Evolutionary conservation across 2,888 invertebrate genomes (phyloP).

Genomic region (Clanis bilineata): DNA sequence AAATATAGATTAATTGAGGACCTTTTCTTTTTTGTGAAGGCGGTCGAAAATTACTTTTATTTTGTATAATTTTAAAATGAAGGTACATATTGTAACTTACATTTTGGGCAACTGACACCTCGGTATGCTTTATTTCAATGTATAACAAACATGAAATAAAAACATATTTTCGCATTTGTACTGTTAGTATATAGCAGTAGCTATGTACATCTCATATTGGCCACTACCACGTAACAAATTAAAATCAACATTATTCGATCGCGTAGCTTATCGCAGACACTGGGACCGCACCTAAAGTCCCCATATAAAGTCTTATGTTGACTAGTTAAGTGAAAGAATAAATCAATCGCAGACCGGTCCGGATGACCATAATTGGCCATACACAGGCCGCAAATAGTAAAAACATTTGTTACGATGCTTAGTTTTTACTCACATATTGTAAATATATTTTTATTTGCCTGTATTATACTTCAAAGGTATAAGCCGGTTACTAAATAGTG

Average conservation of each 20-base stretch:
- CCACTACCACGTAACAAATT: too few species aligned
- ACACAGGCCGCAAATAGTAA: conserved; percentile 13
- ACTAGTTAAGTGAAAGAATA: conserved; percentile 18
- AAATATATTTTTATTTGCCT: conserved; percentile 1
- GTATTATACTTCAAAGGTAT: not conserved
- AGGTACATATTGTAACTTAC: too few species aligned
- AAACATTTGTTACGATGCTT: conserved; percentile 13
- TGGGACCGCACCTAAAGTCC: conserved; percentile 9
- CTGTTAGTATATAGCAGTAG: too few species aligned
- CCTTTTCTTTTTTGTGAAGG: too few species aligned
- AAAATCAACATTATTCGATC: not conserved
- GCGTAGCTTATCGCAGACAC: not conserved
- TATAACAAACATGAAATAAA: too few species aligned
- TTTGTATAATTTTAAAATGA: too few species aligned
- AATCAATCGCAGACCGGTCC: conserved; percentile 23
- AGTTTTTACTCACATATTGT: conserved; percentile 14
- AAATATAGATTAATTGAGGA: too few species aligned
- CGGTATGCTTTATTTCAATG: too few species aligned
- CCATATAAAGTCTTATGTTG: conserved; percentile 17
- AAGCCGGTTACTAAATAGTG: not conserved
- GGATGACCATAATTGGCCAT: conserved; percentile 19
- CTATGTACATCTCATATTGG: too few species aligned
- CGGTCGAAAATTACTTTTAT: too few species aligned
- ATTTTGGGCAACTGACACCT: too few species aligned
- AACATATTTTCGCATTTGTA: too few species aligned